A percentile compares a stretch with the other conserved stretches of the same genome.
These are phyloP conservation scores for Tanytarsus gracilentus DNA, from an alignment of 2,888 invertebrate genomes.

Conservation along the genomic window DNA sequence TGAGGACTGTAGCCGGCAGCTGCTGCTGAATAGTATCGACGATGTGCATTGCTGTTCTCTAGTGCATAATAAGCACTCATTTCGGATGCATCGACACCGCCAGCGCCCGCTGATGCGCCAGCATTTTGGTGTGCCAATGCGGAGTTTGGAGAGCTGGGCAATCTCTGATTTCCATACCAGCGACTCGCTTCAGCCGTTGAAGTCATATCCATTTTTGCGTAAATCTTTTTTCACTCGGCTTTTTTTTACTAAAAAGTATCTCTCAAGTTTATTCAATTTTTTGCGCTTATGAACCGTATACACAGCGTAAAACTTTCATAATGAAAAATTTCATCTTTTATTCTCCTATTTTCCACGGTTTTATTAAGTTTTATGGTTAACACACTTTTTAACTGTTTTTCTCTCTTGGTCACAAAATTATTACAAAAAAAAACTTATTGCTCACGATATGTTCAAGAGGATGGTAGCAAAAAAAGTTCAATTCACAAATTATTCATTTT, in stretches of 20 bases:
- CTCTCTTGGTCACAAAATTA: not conserved
- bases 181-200: constrained; percentile 45
- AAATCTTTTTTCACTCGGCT: not conserved
- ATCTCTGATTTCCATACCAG: constrained; percentile 45
- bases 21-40: constrained; percentile 43
- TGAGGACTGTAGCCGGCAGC: constrained; percentile 41
- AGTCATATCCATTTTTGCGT: constrained; percentile 42
- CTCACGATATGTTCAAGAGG: no score
- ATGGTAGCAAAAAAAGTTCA: no score
- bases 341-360: constrained; percentile 2
- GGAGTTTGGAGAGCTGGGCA: constrained; percentile 42
- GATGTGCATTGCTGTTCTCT: constrained; percentile 43
- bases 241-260: not conserved
- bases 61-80: constrained; percentile 45
- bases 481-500: not conserved
- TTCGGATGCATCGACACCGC: constrained; percentile 41
- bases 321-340: not conserved
- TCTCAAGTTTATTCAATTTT: not conserved
- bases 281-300: not conserved
- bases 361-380: not conserved
- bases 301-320: constrained; percentile 11
- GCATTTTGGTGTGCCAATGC: constrained; percentile 31
- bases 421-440: no score
- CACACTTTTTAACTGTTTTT: not conserved
- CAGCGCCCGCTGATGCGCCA: constrained; percentile 30